A percentile compares a stretch with the other conserved stretches of the same genome.
Evolutionary conservation across 2,888 invertebrate genomes (phyloP).

Genomic region (Drosophila robusta): DNA sequence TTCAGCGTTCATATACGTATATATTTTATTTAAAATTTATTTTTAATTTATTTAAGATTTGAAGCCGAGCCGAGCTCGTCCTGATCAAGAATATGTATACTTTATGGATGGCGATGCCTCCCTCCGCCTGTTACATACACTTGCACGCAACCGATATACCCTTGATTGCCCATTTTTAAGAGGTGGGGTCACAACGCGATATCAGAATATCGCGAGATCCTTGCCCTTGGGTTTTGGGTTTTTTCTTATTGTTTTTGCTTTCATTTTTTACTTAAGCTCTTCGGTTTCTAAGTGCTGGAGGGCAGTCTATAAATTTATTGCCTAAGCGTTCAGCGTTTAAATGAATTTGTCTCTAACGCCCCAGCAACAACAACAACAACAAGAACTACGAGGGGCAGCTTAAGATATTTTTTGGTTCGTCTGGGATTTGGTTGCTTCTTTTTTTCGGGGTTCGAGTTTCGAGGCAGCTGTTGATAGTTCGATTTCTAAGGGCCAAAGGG

Average conservation of each 20-base stretch:
- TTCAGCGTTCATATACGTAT: too few relatives aligned
- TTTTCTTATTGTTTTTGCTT: background rate
- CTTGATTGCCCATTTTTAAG: background rate
- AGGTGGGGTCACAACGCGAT: background rate
- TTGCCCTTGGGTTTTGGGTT: background rate
- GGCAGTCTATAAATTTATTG: slow-evolving; percentile 82
- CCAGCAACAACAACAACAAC: slow-evolving; percentile 34
- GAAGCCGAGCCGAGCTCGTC: too few relatives aligned
- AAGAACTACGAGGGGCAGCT: slow-evolving; percentile 3
- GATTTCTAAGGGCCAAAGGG: slow-evolving; percentile 72
- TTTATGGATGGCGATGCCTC: too few relatives aligned
- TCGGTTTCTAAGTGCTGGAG: slow-evolving; percentile 42
- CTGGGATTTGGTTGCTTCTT: slow-evolving; percentile 5
- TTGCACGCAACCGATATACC: background rate
- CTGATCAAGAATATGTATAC: too few relatives aligned
- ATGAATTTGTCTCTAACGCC: slow-evolving; percentile 82
- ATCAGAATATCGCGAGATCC: slow-evolving; percentile 9
- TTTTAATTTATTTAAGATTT: too few relatives aligned
- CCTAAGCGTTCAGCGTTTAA: slow-evolving; percentile 64
- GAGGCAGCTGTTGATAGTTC: slow-evolving; percentile 76
- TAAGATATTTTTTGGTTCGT: slow-evolving; percentile 8
- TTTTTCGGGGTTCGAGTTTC: slow-evolving; percentile 25
- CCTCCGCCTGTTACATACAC: too few relatives aligned
- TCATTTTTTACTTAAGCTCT: slow-evolving; percentile 6
- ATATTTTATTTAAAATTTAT: too few relatives aligned